Evolutionary conservation across 1,140 invertebrate genomes (phyloP).

Genomic region (Trichonephila inaurata): DNA sequence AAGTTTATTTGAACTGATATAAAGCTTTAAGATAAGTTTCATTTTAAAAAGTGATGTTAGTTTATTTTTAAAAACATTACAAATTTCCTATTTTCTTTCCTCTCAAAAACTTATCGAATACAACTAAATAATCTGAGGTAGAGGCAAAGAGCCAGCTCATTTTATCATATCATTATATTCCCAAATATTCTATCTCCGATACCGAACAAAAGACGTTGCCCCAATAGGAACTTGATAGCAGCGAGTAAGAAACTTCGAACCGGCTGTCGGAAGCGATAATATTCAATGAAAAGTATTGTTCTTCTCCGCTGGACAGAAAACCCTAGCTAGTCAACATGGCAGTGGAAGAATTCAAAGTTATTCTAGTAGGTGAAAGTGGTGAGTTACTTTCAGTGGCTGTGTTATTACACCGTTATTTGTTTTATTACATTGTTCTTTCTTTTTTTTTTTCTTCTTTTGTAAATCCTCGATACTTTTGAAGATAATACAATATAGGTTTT

Average conservation of each 20-base stretch:
- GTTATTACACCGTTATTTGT: not conserved
- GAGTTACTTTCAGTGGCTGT: not conserved
- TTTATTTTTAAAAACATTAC: too few relatives aligned
- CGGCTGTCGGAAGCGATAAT: not conserved
- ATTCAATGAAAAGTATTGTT: not conserved
- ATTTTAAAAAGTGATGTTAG: too few relatives aligned
- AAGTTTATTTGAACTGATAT: too few relatives aligned
- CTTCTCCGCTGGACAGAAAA: not conserved
- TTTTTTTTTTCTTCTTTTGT: not conserved
- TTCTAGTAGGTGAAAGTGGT: constrained; percentile 61
- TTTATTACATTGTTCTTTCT: not conserved
- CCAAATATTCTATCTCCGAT: not conserved
- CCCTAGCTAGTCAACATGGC: not conserved
- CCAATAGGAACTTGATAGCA: constrained; percentile 8
- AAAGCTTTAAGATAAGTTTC: too few relatives aligned
- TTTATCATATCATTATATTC: not conserved
- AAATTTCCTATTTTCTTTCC: not conserved
- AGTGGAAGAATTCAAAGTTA: constrained; percentile 61
- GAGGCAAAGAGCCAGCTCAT: not conserved
- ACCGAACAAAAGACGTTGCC: not conserved
- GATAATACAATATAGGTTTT: not conserved
- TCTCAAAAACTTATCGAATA: not conserved
- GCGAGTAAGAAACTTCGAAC: not conserved
- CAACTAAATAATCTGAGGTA: not conserved
- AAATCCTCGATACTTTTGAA: not conserved